Conservation (phyloP, 1,140 invertebrate species). For the Chironomus tepperi region DNA sequence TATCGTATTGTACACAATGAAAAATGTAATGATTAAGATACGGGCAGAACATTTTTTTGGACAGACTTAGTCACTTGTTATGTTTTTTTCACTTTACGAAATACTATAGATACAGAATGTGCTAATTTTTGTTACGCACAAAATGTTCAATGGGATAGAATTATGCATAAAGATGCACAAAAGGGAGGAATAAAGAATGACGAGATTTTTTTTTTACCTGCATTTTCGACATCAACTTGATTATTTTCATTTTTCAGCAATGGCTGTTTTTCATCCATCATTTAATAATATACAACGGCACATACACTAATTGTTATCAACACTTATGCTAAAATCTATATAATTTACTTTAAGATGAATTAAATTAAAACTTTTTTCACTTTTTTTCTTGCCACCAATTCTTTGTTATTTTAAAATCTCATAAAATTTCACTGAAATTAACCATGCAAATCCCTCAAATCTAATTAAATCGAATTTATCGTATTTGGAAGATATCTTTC, state of each 20-base stretch:
- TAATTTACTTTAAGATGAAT: too few species aligned
- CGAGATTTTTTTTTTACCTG: slow-evolving; percentile 18
- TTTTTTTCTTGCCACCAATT: too few species aligned
- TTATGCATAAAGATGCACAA: neutral
- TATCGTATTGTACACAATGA: neutral
- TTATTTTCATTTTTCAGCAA: neutral
- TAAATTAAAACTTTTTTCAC: too few species aligned
- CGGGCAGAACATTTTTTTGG: neutral
- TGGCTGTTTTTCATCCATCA: slow-evolving; percentile 20
- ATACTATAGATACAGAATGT: neutral
- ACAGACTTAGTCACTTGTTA: neutral
- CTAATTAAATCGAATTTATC: too few species aligned
- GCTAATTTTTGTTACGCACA: neutral
- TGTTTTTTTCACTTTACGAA: neutral
- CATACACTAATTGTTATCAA: slow-evolving; percentile 8
- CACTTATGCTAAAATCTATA: neutral
- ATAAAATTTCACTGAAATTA: too few species aligned
- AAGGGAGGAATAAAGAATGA: neutral
- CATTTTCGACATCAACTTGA: neutral
- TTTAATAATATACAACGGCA: slow-evolving; percentile 10
- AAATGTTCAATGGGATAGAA: neutral
- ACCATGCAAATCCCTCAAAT: too few species aligned
- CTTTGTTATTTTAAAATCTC: too few species aligned
- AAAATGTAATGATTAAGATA: neutral
- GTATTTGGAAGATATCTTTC: too few species aligned